A percentile compares a stretch with the other conserved stretches of the same genome.
Evolutionary conservation across 2,113 vertebrate species (phyloP).

Genomic region (Gorsachius goisagi): DNA sequence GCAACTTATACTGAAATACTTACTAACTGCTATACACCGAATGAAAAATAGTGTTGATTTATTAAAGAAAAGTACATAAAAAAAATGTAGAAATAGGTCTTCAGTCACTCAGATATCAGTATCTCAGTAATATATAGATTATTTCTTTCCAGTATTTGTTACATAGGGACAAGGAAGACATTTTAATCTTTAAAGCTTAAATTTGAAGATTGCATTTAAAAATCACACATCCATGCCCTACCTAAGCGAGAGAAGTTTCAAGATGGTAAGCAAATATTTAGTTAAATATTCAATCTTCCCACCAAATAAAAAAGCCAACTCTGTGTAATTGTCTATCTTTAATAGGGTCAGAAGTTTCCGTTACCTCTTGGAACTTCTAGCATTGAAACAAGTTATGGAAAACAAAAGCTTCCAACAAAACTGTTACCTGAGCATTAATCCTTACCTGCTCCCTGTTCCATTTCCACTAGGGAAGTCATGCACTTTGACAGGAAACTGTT

Average conservation of each 20-base stretch:
- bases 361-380: not conserved
- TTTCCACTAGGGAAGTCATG: constrained; percentile 99
- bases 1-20: not conserved
- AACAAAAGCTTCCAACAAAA: not conserved
- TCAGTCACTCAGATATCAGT: not conserved
- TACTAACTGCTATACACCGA: not conserved
- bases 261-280: not conserved
- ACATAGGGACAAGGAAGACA: not conserved
- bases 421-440: constrained; percentile 65
- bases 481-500: constrained; percentile 98
- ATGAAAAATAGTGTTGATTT: not conserved
- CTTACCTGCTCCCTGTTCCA: constrained; percentile 97
- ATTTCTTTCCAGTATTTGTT: not conserved
- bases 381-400: not conserved
- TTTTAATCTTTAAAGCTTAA: not conserved
- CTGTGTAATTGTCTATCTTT: not conserved
- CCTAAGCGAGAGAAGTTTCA: not conserved
- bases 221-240: not conserved
- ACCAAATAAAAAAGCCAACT: not conserved
- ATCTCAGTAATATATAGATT: not conserved
- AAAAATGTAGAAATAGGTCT: not conserved
- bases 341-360: not conserved
- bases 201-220: not conserved
- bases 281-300: not conserved
- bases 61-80: not conserved